These are phyloP conservation scores for Anabas testudineus DNA, from an alignment of 2,797 vertebrate species.

Conservation along the genomic window DNA sequence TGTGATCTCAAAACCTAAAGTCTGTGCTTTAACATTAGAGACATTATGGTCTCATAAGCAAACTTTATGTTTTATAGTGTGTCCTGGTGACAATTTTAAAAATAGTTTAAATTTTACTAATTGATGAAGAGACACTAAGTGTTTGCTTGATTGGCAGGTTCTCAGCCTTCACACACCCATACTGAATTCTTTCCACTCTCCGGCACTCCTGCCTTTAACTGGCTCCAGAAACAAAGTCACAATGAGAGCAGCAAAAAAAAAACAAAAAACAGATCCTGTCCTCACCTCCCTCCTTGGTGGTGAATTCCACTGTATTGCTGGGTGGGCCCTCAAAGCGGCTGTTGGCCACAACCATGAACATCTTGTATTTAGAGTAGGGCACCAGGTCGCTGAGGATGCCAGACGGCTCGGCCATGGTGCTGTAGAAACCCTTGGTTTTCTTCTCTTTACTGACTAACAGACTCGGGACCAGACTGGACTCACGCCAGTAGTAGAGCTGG, in stretches of 20 bases:
- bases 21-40: background rate
- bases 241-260: background rate
- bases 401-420: slow-evolving; percentile 83
- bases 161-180: background rate
- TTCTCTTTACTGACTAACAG: slow-evolving; percentile 90
- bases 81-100: no score
- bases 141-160: no score
- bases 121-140: no score
- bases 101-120: no score
- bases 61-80: background rate
- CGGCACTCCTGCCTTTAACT: background rate
- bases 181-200: background rate
- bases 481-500: slow-evolving; percentile 96
- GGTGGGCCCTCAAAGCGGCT: slow-evolving; percentile 89
- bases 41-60: background rate
- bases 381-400: slow-evolving; percentile 90
- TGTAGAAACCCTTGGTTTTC: slow-evolving; percentile 91
- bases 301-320: slow-evolving; percentile 91
- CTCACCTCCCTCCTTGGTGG: slow-evolving; percentile 95
- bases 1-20: background rate
- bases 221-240: background rate
- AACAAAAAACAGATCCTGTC: background rate
- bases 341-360: slow-evolving; percentile 96
- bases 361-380: slow-evolving; percentile 94
- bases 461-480: slow-evolving; percentile 91